phyloP scores from a whole-genome alignment of 53 echinoderm and acorn worm genomes.

The Crossaster papposus region DNA sequence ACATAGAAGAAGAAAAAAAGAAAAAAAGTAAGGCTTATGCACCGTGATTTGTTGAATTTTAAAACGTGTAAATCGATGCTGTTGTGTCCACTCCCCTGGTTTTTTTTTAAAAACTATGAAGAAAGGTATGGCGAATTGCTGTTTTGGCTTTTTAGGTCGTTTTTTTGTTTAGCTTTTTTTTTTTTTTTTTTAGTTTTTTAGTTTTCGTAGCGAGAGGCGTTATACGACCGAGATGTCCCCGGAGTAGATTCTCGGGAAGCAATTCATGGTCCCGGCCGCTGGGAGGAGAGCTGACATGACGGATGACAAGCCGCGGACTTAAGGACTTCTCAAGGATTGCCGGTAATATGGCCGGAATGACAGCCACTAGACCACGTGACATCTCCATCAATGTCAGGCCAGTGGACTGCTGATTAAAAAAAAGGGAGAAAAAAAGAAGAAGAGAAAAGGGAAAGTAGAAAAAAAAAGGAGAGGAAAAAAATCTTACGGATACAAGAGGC shows the following conservation, averaged over 20 bases:
- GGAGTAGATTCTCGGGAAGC: constrained; percentile 28
- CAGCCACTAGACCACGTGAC: constrained; percentile 56
- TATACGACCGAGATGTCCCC: constrained; percentile 4
- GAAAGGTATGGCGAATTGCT: background rate
- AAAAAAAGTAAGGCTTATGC: background rate
- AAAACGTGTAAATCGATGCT: constrained; percentile 51
- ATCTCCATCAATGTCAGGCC: constrained; percentile 63
- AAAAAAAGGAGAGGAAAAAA: background rate
- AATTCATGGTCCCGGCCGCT: constrained; percentile 45
- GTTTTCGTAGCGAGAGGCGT: background rate
- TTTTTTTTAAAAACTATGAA: background rate
- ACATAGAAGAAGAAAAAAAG: background rate
- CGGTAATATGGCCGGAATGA: constrained; percentile 59
- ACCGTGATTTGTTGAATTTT: constrained; percentile 37
- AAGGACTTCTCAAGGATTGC: constrained; percentile 51
- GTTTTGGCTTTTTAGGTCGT: constrained; percentile 20
- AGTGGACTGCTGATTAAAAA: constrained; percentile 41
- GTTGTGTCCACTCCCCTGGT: constrained; percentile 16
- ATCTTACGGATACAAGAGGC: constrained; percentile 38
- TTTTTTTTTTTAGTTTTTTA: background rate
- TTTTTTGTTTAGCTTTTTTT: background rate
- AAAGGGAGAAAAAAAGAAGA: background rate
- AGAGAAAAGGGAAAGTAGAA: background rate
- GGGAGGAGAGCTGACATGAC: constrained; percentile 46
- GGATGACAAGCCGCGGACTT: constrained; percentile 57